A percentile compares a stretch with the other conserved stretches of the same genome.
Conservation (phyloP, 2,113 vertebrate species). For the Caranx melampygus region DNA sequence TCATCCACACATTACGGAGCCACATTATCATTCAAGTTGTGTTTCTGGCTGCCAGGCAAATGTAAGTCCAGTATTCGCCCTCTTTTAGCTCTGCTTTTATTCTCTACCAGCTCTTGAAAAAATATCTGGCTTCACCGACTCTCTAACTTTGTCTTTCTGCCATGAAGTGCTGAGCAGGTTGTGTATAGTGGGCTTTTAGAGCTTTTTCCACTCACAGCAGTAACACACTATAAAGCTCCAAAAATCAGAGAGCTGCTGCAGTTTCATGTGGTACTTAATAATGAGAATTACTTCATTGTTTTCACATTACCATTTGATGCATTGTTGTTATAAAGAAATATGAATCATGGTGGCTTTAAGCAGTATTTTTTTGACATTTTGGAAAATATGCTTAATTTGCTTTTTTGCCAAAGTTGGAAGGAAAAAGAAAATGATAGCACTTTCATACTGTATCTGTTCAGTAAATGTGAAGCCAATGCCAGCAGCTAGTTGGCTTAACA, state of each 20-base stretch:
- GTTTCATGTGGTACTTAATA: not conserved
- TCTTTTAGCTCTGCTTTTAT: not conserved
- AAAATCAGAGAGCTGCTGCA: not conserved
- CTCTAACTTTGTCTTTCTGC: not conserved
- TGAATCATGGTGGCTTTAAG: not conserved
- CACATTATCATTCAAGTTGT: not conserved
- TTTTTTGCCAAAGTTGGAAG: not conserved
- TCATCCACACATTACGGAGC: not conserved
- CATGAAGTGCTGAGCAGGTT: not conserved
- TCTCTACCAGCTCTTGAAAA: not conserved
- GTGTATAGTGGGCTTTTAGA: not conserved
- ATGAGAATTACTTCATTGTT: not conserved
- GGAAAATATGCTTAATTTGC: not conserved
- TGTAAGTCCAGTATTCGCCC: not conserved
- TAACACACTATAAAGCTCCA: not conserved
- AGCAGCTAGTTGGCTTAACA: not conserved
- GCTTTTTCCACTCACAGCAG: conserved; percentile 3
- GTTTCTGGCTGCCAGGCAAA: not conserved
- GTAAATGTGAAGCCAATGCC: not conserved
- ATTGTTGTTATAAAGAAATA: not conserved
- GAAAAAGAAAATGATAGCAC: not conserved
- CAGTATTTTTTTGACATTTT: conserved; percentile 7
- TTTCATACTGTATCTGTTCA: not conserved
- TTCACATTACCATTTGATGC: not conserved
- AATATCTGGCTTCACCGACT: not conserved